Base-by-base conservation (phyloP, 2,797 vertebrate species). In the Enteromius mattozi region DNA sequence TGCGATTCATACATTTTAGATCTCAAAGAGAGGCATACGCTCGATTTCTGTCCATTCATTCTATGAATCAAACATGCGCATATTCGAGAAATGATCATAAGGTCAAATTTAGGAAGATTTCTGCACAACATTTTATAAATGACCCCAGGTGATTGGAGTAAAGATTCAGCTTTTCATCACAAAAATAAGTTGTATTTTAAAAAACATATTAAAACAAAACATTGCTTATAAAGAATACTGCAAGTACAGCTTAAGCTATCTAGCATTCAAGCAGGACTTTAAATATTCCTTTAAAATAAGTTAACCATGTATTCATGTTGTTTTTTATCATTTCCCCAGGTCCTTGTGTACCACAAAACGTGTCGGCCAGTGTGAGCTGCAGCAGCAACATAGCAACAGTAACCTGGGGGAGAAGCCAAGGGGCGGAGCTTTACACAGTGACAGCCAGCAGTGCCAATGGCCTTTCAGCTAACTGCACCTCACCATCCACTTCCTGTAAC, bases 341-440 rank as follows among this genome's bases (percentile, higher is more conserved):
- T 35, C 87, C 87, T 27, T 89, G 88, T 74, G 79, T 51, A 35
- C 87, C 89, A 51, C 81, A 81, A 81, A 85, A 84, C 10, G 49
- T 88, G 9, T 71, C 45, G 1, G 75, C 80, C 68, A 83, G 59
- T 24, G 47, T 88, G 37, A 88, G 49, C 83, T 89, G 88, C 47
- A 81, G 51, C 80, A 81, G 66, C 42, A 84, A 84, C 83, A 71
- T 56, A 21, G 82, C 78, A 33, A 68, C 63, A 12, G 75, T 89
- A 35, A 51, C 74, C 27, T 90, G 89, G 89, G 66, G 56, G 19
- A 54, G 27, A n/a, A 87, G 85, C 56, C 56, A 66, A 14, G 83
- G 85, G 9, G 86, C 86, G 4, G 17, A 13, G 37, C 17, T 47
- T 61, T 88, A 90, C 86, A 51, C 78, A 2, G 87, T 84, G 45